Evolutionary conservation across 1,140 invertebrate species (phyloP).

Genomic region (Pomacea maculata): DNA sequence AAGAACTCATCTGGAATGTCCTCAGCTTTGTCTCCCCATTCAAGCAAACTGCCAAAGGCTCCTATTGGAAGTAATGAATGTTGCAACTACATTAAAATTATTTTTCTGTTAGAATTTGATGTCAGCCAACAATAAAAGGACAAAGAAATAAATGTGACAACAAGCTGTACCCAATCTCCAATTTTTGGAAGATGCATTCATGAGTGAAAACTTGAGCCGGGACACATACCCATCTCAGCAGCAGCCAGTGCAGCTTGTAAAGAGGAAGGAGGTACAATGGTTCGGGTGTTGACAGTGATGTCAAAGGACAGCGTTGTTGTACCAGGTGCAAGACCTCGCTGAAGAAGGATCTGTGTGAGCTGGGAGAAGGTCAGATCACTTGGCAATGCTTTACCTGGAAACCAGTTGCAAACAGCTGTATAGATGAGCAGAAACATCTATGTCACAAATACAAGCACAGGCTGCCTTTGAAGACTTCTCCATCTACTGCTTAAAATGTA

Average conservation of each 20-base stretch:
- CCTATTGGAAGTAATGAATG: constrained; percentile 11
- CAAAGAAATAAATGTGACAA: too few species aligned
- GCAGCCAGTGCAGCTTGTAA: neutral
- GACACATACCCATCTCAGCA: too few species aligned
- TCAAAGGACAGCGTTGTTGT: constrained; percentile 66
- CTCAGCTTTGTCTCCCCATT: constrained; percentile 36
- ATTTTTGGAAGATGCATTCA: too few species aligned
- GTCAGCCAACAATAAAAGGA: too few species aligned
- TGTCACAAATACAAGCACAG: neutral
- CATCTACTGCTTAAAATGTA: too few species aligned
- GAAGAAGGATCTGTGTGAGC: constrained; percentile 70
- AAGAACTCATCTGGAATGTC: constrained; percentile 48
- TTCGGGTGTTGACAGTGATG: constrained; percentile 33
- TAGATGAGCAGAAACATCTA: neutral
- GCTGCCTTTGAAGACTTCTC: too few species aligned
- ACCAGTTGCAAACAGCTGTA: neutral
- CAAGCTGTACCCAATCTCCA: too few species aligned
- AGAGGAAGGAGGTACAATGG: constrained; percentile 1
- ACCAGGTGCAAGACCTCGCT: constrained; percentile 69
- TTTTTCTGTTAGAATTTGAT: too few species aligned
- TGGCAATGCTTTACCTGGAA: constrained; percentile 66
- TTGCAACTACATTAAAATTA: too few species aligned
- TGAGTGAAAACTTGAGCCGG: too few species aligned
- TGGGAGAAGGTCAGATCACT: constrained; percentile 73
- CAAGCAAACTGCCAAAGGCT: constrained; percentile 23